Conservation (phyloP, 2,888 invertebrate genomes). For the Alentia gelatinosa region DNA sequence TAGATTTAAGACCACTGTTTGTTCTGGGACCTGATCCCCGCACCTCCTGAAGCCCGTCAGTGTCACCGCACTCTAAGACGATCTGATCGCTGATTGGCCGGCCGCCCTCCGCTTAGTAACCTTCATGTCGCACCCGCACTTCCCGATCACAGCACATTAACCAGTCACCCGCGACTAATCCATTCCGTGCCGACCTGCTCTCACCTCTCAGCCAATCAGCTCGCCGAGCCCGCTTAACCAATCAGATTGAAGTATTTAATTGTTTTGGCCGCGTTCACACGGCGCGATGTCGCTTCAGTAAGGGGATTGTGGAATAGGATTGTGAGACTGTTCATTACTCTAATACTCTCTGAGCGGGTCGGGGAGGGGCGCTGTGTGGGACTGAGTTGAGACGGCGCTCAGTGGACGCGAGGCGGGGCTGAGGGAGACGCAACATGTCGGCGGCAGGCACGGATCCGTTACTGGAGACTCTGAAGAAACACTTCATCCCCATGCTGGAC, state of each 20-base stretch:
- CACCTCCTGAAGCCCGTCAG: too few relatives aligned
- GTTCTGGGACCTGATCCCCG: too few relatives aligned
- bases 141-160: not conserved
- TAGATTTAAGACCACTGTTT: too few relatives aligned
- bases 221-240: not conserved
- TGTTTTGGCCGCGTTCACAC: not conserved
- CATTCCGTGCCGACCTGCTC: not conserved
- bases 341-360: not conserved
- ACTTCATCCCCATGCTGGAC: not conserved
- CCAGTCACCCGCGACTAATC: not conserved
- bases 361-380: not conserved
- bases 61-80: too few relatives aligned
- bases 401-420: not conserved
- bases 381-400: not conserved
- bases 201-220: not conserved
- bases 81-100: too few relatives aligned
- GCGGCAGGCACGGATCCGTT: not conserved
- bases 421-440: not conserved
- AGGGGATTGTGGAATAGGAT: not conserved
- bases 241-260: not conserved
- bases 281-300: not conserved
- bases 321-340: not conserved
- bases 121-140: not conserved
- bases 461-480: not conserved
- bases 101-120: too few relatives aligned